A percentile compares a stretch with the other conserved stretches of the same genome.
Evolutionary conservation across 2,888 invertebrate genomes (phyloP).

Genomic region (Orthonychiurus folsomi): DNA sequence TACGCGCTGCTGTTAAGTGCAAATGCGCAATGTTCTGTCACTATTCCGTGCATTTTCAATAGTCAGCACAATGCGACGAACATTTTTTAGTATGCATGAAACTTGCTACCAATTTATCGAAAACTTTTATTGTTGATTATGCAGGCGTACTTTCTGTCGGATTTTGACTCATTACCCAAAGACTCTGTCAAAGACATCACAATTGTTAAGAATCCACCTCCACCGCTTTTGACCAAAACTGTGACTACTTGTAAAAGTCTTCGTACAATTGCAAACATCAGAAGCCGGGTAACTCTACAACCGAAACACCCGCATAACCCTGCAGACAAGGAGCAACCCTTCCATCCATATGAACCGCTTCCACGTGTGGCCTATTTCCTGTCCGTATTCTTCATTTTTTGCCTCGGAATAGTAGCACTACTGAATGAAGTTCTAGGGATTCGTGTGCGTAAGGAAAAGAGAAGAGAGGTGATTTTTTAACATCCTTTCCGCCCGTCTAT

Average conservation of each 20-base stretch:
- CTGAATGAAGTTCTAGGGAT: slow-evolving; percentile 4
- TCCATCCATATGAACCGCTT: not conserved
- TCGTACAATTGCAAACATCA: no score
- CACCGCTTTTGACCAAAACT: not conserved
- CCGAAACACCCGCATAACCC: no score
- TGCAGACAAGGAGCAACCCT: no score
- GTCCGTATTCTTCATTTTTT: not conserved
- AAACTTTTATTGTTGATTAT: not conserved
- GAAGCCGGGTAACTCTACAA: no score
- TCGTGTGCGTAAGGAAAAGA: slow-evolving; percentile 9
- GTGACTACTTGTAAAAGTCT: no score
- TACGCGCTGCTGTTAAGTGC: no score
- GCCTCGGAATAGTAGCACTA: slow-evolving; percentile 11
- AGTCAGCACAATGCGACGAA: no score
- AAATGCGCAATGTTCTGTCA: no score
- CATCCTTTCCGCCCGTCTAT: no score
- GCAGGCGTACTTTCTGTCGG: not conserved
- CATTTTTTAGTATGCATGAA: no score
- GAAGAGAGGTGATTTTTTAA: slow-evolving; percentile 8
- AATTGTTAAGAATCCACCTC: not conserved
- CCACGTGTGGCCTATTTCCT: slow-evolving; percentile 6
- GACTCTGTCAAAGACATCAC: not conserved
- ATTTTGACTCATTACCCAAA: not conserved
- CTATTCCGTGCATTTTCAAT: no score
- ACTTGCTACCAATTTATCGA: no score